Conservation (phyloP, 2,888 invertebrate genomes). For the Chironomus riparius region DNA sequence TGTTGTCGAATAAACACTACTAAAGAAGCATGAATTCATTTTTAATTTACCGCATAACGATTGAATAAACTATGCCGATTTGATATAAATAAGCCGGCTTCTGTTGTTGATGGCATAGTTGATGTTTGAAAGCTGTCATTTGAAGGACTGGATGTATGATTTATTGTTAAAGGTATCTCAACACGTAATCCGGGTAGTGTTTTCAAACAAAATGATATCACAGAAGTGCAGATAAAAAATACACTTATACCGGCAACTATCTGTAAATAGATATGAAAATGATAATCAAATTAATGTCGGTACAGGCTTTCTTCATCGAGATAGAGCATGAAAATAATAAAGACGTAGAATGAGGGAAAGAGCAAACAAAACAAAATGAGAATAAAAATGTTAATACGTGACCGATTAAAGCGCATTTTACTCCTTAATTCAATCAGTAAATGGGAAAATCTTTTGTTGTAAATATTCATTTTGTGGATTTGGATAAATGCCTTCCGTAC, state of each 20-base stretch:
- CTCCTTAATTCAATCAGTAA: too few relatives aligned
- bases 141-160: constrained; percentile 9
- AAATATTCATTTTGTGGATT: too few relatives aligned
- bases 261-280: constrained; percentile 43
- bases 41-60: constrained; percentile 12
- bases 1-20: too few relatives aligned
- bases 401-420: too few relatives aligned
- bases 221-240: constrained; percentile 93
- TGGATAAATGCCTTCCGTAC: too few relatives aligned
- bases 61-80: background rate
- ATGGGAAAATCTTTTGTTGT: too few relatives aligned
- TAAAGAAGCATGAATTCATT: background rate
- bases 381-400: too few relatives aligned
- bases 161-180: constrained; percentile 38
- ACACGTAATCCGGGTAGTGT: constrained; percentile 83
- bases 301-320: too few relatives aligned
- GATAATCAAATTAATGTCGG: too few relatives aligned
- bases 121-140: constrained; percentile 6
- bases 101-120: constrained; percentile 29
- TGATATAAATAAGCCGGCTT: constrained; percentile 34
- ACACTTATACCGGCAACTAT: constrained; percentile 85
- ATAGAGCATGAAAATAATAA: too few relatives aligned
- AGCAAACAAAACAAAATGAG: too few relatives aligned
- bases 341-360: too few relatives aligned
- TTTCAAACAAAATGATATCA: constrained; percentile 92